Percentiles rank a stretch among this genome's conserved stretches.
Evolutionary conservation across 2,113 vertebrate genomes (phyloP).

Genomic region (Athene noctua): DNA sequence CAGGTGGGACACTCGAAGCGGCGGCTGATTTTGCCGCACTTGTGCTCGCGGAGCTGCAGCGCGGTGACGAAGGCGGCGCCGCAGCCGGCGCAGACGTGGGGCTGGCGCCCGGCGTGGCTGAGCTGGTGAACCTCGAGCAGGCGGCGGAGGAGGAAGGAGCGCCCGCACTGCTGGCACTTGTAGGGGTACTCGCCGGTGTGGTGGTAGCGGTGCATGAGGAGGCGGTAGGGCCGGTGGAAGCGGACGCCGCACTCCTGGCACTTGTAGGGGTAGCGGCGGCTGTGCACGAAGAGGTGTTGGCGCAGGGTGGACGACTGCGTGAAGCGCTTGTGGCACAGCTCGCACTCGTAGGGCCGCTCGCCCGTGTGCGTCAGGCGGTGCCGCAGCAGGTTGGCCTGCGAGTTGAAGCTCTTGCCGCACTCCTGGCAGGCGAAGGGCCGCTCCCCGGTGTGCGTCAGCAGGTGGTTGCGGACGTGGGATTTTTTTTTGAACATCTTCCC

Average conservation of each 20-base stretch:
- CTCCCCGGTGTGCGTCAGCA: constrained; percentile 88
- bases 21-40: constrained; percentile 73
- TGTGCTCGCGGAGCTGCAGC: constrained; percentile 80
- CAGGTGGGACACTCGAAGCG: constrained; percentile 87
- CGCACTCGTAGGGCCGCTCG: constrained; percentile 83
- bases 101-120: constrained; percentile 60
- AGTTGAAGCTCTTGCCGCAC: constrained; percentile 87
- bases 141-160: constrained; percentile 82
- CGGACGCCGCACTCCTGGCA: constrained; percentile 88
- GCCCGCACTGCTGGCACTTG: constrained; percentile 82
- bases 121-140: constrained; percentile 74
- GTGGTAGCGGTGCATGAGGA: constrained; percentile 87
- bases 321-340: constrained; percentile 84
- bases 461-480: constrained; percentile 87
- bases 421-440: constrained; percentile 86
- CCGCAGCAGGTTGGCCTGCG: constrained; percentile 84
- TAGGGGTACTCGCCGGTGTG: constrained; percentile 89
- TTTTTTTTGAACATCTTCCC: constrained; percentile 89
- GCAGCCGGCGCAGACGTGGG: constrained; percentile 67
- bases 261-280: constrained; percentile 79
- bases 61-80: constrained; percentile 73
- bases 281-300: constrained; percentile 83
- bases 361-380: constrained; percentile 88
- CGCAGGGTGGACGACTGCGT: constrained; percentile 89
- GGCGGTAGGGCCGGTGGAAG: constrained; percentile 85